Percentiles rank a stretch among this genome's conserved stretches.
phyloP scores from a whole-genome alignment of 2,113 vertebrate genomes.

The Notarius quadriscutis region DNA sequence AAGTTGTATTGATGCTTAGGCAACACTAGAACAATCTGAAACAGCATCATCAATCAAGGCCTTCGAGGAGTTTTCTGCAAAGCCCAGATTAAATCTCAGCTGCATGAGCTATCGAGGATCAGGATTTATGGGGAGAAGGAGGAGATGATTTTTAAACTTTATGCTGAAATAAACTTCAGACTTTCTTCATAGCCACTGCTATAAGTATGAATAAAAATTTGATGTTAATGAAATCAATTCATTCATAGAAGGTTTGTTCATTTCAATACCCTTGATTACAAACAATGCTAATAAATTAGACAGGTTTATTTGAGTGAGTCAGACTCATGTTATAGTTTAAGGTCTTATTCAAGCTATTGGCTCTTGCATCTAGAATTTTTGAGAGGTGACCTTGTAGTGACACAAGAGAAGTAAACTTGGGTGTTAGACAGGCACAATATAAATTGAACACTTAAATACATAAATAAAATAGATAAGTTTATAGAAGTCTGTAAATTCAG shows the following conservation, averaged over 20 bases:
- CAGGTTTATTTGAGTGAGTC: background rate
- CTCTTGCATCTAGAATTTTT: background rate
- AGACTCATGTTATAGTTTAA: background rate
- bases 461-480: background rate
- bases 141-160: constrained; percentile 36
- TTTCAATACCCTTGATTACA: background rate
- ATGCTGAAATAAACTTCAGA: constrained; percentile 29
- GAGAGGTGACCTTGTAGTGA: background rate
- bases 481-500: background rate
- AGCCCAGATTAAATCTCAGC: constrained; percentile 47
- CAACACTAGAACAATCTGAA: constrained; percentile 48
- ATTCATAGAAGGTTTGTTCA: background rate
- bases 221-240: constrained; percentile 9
- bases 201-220: background rate
- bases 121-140: background rate
- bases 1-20: constrained; percentile 34
- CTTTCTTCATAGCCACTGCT: background rate
- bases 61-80: constrained; percentile 28
- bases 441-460: background rate
- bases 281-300: background rate
- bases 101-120: constrained; percentile 39
- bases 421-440: background rate
- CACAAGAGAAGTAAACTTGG: background rate
- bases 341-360: background rate
- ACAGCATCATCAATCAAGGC: constrained; percentile 41